Evolutionary conservation across 92 coral and sea anemone species (phyloP), one percentile per base, ranked within the genome.

Genomic region (Palythoa caribaeorum): DNA sequence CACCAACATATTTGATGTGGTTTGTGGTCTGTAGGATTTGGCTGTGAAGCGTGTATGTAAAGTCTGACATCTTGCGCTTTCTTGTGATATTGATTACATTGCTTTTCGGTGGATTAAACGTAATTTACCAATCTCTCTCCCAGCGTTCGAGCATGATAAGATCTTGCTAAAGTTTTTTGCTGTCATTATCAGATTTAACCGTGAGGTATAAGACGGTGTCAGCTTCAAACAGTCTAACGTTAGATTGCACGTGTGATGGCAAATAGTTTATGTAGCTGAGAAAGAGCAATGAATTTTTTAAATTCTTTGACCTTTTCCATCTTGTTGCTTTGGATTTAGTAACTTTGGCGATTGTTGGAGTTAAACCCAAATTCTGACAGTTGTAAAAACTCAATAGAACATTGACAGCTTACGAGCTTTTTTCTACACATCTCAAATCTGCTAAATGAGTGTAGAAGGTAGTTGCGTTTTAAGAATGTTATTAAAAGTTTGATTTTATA

Each of bases 51-150:
- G 16, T 73, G 38, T 71, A 84, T 21, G 37, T 37, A 51, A 84
- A 71, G 48, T 50, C 36, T 15, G 59, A 14, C 4, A 78, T 71
- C 39, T 85, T 71, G 54, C 35, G 80, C 62, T 66, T 87, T 65
- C 89, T 87, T 9, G 84, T 86, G 71, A 75, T 48, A 47, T 21
- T 6, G 57, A 74, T 71, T 54, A 86, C 89, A 13, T 87, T 77
- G 66, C 84, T 59, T 39, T 86, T 87, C 48, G 85, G 20, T 15
- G 74, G 77, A 76, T 28, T 87, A 39, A 73, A n/a, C 15, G 20
- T 50, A 68, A 85, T 71, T 54, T 85, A 50, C 83, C 88, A 85
- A 20, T 76, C 90, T 44, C 57, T 75, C 68, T 87, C 85, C 90
- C 85, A 76, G 37, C 71, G 62, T 87, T 75, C 84, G 38, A 81